Base-by-base conservation (phyloP, 2,888 invertebrate genomes). In the Dyspetes luteomarginatus region DNA sequence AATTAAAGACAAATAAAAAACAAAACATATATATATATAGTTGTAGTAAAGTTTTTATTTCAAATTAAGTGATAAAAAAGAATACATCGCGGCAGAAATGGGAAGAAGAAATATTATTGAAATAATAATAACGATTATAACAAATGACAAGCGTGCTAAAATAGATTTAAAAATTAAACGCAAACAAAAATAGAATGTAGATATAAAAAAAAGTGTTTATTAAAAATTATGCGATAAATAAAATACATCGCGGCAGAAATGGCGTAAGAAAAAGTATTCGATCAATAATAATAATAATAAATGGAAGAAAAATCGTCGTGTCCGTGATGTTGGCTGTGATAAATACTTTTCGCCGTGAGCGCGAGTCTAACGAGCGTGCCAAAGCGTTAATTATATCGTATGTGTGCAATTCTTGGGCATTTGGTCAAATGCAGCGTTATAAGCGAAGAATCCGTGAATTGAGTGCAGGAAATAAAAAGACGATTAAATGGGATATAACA, bases 301-400 rank as follows among this genome's bases (percentile, higher is more conserved):
- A 62, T 64, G 52, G 55, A 55, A 73, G 52, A 62, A 64, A n/a
- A n/a, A n/a, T n/a, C n/a, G 41, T 73, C 55, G 62, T 64, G 52
- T 73, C 52, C 50, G 30, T 60, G 48, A 71, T 71, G 48, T 64
- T 73, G 62, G 43, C 55, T 55, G 3, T 64, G 60, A 7, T 19
- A 55, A 55, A 52, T 26, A 73, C 64, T 73, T 73, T 62, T 64
- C 45, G 12, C 76, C 15, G 41, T 69, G 52, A 24, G 24, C 22
- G 26, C 28, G 30, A 65, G 24, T 15, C 28, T 26, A 22, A 76
- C 52, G 19, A 76, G 9, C 52, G 76, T 76, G 76, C 76, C 76
- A 76, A 68, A 62, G 5, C 17, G 12, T 24, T 45, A n/a, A 30
- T 48, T 36, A 30, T 28, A 30, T 9, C 19, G 30, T 17, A 30